Evolutionary conservation across 2,797 vertebrate genomes (phyloP), one percentile per base, ranked within the genome.

Genomic region (Enteromius treurensis): DNA sequence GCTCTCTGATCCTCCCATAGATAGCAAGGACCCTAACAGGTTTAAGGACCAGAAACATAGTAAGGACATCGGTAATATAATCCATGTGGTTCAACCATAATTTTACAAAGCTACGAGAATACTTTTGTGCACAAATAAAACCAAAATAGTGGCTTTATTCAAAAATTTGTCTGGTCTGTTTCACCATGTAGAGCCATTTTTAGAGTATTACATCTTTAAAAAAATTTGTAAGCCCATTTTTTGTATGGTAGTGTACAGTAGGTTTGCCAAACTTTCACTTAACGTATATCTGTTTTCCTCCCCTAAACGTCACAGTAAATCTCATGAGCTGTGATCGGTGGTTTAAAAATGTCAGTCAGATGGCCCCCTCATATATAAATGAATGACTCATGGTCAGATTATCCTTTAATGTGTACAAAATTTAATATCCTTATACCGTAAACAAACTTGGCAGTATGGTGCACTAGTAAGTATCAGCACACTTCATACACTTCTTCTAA

Each of bases 401-500:
- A 53, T 74, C 10, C 3, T 14, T 47, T 74, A 74, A 34, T 53
- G 17, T 74, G 19, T 10, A 7, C 29, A 14, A 53, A 74, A 34
- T 74, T 14, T 4, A 32, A 53, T n/a, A 11, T 77, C 40, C 75
- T 10, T 13, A 14, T 17, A 62, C 23, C 64, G 15, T 47, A 4
- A 47, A 47, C n/a, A 64, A 37, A 58, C 32, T 37, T 17, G 6
- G 7, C 37, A 9, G 5, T 73, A 73, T 3, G 19, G 70, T 49
- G 19, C 19, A 17, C 1, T 26, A 64, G 58, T 13, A 42, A 45
- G 23, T 45, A 32, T 1, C 37, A 32, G 60, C 45, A 15, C 42
- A 19, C n/a, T 45, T 26, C 68, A 23, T 45, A 21, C 10, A 15
- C 45, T 23, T 26, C 21, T 53, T 65, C 81, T 77, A 32, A 86